Conservation (phyloP, 2,888 invertebrate genomes). For the Anagyrus pseudococci region DNA sequence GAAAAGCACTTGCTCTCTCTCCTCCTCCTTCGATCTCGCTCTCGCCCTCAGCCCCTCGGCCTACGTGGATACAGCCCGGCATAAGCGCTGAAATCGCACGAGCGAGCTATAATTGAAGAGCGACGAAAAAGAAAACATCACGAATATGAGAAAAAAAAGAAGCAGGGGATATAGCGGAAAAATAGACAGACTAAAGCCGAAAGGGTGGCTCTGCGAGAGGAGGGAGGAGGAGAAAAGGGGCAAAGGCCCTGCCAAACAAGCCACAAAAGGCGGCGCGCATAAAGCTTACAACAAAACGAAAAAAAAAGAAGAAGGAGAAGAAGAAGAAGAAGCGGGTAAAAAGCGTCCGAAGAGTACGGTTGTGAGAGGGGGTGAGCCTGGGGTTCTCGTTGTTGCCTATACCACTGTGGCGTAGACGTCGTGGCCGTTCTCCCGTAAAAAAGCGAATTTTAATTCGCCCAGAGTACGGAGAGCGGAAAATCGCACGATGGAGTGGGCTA, state of each 20-base stretch:
- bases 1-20: slow-evolving; percentile 35
- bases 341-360: no score
- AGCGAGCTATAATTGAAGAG: slow-evolving; percentile 34
- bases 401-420: no score
- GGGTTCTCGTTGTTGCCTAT: no score
- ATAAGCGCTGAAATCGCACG: slow-evolving; percentile 37
- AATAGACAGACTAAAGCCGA: slow-evolving; percentile 15
- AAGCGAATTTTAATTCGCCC: slow-evolving; percentile 35
- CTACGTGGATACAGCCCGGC: no score
- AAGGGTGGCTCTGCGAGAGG: slow-evolving; percentile 22
- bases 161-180: no score
- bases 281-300: no score
- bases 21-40: slow-evolving; percentile 6
- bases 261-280: slow-evolving; percentile 27
- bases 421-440: slow-evolving; percentile 16
- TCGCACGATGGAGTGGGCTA: no score
- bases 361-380: no score
- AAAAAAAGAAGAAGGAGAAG: slow-evolving; percentile 4
- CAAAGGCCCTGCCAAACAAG: slow-evolving; percentile 25
- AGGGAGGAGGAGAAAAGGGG: slow-evolving; percentile 7
- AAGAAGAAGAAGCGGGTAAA: no score
- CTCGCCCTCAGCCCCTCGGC: no score
- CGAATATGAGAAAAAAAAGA: slow-evolving; percentile 14
- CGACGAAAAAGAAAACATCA: slow-evolving; percentile 14
- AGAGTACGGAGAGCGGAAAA: slow-evolving; percentile 9